These are phyloP conservation scores for Rafetus swinhoei DNA, from an alignment of 2,113 vertebrate genomes.

Conservation along the genomic window DNA sequence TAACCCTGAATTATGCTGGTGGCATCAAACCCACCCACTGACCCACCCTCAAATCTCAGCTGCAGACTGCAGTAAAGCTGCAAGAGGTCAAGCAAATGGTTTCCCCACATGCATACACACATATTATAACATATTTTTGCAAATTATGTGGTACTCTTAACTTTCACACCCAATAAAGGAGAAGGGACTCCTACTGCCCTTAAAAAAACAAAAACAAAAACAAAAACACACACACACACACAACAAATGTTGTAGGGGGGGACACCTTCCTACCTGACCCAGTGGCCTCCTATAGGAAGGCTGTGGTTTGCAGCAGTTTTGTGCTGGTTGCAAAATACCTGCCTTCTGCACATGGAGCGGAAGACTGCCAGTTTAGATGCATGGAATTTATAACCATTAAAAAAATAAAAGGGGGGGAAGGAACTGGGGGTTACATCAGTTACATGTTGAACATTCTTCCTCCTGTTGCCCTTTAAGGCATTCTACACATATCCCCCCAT, in stretches of 20 bases:
- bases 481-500: not conserved
- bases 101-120: not conserved
- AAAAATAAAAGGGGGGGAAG: not conserved
- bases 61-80: not conserved
- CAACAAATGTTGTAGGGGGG: not conserved
- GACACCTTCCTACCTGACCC: not conserved
- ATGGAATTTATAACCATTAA: not conserved
- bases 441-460: not conserved
- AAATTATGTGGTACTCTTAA: not conserved
- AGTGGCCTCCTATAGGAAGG: not conserved
- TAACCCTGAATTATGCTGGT: rapidly evolving
- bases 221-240: not conserved
- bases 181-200: not conserved
- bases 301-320: not conserved
- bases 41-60: not conserved
- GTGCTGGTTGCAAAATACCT: not conserved
- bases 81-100: rapidly evolving
- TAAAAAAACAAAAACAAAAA: not conserved
- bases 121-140: rapidly evolving
- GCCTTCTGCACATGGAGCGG: not conserved
- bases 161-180: rapidly evolving
- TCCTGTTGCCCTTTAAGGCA: not conserved
- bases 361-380: not conserved
- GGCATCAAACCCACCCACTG: not conserved
- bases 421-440: not conserved